Conservation (phyloP, 2,888 invertebrate species). For the Eristalis pertinax region DNA sequence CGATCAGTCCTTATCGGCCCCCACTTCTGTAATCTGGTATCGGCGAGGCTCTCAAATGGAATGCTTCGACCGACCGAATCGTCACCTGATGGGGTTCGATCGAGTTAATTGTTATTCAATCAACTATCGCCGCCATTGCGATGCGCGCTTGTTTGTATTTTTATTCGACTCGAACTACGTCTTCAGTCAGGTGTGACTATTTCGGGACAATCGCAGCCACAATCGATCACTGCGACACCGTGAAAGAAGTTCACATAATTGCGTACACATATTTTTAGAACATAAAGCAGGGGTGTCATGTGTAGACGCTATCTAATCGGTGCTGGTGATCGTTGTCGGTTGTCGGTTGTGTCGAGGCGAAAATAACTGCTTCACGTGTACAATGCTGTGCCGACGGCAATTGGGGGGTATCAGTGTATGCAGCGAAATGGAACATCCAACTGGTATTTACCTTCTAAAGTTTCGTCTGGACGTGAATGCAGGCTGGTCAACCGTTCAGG, state of each 20-base stretch:
- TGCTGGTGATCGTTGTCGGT: conserved; percentile 18
- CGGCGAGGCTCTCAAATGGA: background rate
- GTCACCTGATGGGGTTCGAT: background rate
- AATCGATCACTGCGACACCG: conserved; percentile 10
- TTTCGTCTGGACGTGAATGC: background rate
- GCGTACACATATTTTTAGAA: conserved; percentile 4
- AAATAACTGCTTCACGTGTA: background rate
- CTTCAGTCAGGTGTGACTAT: conserved; percentile 20
- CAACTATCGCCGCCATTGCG: conserved; percentile 19
- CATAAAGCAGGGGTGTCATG: conserved; percentile 20
- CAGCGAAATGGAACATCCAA: background rate
- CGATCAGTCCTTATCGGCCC: conserved; percentile 35
- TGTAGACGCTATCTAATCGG: conserved; percentile 42
- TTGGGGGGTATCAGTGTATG: background rate
- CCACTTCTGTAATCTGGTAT: background rate
- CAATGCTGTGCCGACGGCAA: background rate
- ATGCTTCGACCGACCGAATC: background rate
- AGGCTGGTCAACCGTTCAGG: background rate
- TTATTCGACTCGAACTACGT: background rate
- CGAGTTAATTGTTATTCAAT: conserved; percentile 43
- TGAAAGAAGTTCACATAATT: background rate
- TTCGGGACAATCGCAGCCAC: conserved; percentile 3
- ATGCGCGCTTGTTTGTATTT: background rate
- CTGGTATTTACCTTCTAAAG: background rate
- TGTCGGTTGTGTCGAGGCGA: background rate